Conservation (phyloP, 2,797 vertebrate genomes). For the Pangasius sanitwongsei region DNA sequence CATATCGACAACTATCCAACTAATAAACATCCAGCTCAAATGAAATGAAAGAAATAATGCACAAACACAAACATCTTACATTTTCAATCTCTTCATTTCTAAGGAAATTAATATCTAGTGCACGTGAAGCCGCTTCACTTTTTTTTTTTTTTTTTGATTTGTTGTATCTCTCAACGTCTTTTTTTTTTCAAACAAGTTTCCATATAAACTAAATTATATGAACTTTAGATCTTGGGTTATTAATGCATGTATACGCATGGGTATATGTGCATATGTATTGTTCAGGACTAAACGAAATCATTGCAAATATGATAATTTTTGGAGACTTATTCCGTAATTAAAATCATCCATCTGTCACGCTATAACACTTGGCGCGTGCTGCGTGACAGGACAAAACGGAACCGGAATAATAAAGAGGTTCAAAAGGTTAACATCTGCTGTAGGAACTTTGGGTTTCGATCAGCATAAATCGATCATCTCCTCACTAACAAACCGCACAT, state of each 20-base stretch:
- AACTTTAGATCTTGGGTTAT: not conserved
- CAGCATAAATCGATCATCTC: not conserved
- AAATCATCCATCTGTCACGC: slow-evolving; percentile 77
- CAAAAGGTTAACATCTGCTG: slow-evolving; percentile 72
- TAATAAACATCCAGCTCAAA: not conserved
- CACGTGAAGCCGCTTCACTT: not conserved
- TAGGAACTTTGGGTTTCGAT: slow-evolving; percentile 47
- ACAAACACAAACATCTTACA: too few relatives aligned
- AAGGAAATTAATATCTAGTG: not conserved
- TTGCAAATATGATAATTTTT: slow-evolving; percentile 53
- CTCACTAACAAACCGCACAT: not conserved
- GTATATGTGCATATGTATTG: not conserved
- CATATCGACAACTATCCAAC: too few relatives aligned
- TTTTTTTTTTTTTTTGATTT: not conserved
- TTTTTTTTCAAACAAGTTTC: not conserved
- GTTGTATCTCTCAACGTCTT: not conserved
- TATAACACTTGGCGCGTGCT: slow-evolving; percentile 69
- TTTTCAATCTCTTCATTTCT: not conserved
- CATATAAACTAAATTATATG: not conserved
- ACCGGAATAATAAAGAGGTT: slow-evolving; percentile 58
- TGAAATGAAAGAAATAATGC: not conserved
- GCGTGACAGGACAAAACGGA: slow-evolving; percentile 72
- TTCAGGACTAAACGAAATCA: slow-evolving; percentile 23
- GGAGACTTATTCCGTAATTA: slow-evolving; percentile 67
- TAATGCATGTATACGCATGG: not conserved